Conservation (phyloP, 2,888 invertebrate species). For the Bursaphelenchus okinawaensis region DNA sequence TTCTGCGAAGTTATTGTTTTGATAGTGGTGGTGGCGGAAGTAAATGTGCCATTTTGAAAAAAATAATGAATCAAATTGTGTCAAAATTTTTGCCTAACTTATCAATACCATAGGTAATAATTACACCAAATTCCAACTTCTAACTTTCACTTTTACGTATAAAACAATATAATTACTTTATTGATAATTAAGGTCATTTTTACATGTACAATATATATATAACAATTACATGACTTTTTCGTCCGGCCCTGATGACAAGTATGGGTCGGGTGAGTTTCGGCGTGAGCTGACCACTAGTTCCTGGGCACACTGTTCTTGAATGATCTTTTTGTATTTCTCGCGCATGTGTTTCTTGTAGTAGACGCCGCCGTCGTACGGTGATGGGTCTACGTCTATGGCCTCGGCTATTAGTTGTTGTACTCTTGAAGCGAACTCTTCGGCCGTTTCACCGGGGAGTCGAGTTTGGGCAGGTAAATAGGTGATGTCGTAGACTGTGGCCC, state of each 20-base stretch:
- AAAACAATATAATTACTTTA: too few species aligned
- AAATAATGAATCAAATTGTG: too few species aligned
- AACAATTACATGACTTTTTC: too few species aligned
- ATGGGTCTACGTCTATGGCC: background rate
- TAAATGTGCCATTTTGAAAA: too few species aligned
- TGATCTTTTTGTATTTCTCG: constrained; percentile 3
- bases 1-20: too few species aligned
- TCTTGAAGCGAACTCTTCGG: constrained; percentile 32
- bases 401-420: constrained; percentile 24
- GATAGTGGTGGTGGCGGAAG: too few species aligned
- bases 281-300: background rate
- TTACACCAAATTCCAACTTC: too few species aligned
- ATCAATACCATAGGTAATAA: too few species aligned
- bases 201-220: too few species aligned
- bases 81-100: too few species aligned
- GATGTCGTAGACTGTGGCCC: constrained; percentile 42
- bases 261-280: background rate
- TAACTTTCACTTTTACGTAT: too few species aligned
- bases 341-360: constrained; percentile 20
- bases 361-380: constrained; percentile 22
- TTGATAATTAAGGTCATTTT: too few species aligned
- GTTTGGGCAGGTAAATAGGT: constrained; percentile 28
- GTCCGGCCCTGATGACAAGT: background rate
- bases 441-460: constrained; percentile 14
- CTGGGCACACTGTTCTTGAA: background rate